Conservation (phyloP, 2,113 vertebrate species). For the Tragelaphus scriptus region DNA sequence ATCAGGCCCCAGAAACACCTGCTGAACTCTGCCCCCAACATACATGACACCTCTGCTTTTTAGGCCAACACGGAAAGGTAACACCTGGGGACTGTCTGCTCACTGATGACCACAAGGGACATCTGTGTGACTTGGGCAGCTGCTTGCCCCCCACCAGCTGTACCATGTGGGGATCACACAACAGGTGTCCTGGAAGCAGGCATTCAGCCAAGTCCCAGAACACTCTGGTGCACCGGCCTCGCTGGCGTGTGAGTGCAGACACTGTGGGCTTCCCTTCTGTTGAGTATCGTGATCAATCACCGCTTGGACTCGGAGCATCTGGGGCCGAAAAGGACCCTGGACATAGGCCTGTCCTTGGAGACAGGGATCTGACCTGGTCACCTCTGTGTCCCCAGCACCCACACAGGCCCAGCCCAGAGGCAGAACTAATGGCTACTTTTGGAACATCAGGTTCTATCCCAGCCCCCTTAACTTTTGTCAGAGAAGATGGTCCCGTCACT, state of each 20-base stretch:
- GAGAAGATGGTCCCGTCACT: not conserved
- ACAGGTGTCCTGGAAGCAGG: not conserved
- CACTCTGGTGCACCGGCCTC: not conserved
- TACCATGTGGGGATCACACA: rapidly evolving
- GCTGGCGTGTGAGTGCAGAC: not conserved
- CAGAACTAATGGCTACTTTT: not conserved
- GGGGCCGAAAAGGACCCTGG: not conserved
- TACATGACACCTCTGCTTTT: not conserved
- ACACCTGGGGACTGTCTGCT: not conserved
- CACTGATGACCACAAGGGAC: not conserved
- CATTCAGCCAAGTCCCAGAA: not conserved
- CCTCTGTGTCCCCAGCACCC: not conserved
- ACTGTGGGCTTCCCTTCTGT: not conserved
- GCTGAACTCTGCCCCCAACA: not conserved
- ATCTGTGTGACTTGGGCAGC: not conserved
- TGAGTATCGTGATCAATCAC: not conserved
- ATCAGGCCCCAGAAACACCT: not conserved
- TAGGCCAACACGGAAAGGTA: not conserved
- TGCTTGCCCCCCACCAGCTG: not conserved
- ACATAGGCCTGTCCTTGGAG: not conserved
- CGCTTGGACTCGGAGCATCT: not conserved
- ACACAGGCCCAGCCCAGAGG: not conserved
- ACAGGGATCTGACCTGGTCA: not conserved
- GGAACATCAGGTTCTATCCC: not conserved
- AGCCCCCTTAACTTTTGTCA: not conserved